These are phyloP conservation scores for Micropoecilia bifurca DNA, from an alignment of 2,797 vertebrate genomes.

Conservation along the genomic window DNA sequence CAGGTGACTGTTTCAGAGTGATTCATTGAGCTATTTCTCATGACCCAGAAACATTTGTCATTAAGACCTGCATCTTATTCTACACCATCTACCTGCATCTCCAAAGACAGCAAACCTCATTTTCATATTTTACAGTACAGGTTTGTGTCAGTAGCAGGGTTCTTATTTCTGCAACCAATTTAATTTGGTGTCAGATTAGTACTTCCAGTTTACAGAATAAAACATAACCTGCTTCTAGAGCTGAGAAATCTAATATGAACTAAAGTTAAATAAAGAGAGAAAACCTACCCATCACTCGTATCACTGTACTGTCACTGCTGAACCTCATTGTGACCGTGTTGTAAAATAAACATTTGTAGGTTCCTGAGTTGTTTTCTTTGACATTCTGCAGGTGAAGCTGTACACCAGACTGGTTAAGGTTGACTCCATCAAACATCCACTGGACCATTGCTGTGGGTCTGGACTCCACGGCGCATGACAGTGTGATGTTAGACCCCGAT, in stretches of 20 bases:
- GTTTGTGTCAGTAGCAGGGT: not conserved
- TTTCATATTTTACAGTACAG: not conserved
- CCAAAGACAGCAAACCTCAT: not conserved
- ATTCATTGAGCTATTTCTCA: not conserved
- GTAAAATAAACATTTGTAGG: constrained; percentile 69
- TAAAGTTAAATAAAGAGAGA: not conserved
- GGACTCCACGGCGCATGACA: constrained; percentile 73
- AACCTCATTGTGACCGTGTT: constrained; percentile 69
- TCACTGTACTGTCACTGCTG: constrained; percentile 21
- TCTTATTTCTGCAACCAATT: not conserved
- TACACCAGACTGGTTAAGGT: constrained; percentile 19
- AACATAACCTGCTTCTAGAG: not conserved
- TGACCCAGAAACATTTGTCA: not conserved
- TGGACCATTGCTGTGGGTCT: constrained; percentile 55
- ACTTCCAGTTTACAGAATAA: not conserved
- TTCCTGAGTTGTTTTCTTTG: constrained; percentile 52
- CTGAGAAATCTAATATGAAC: not conserved
- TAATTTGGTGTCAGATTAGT: not conserved
- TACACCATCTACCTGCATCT: not conserved
- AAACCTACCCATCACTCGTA: constrained; percentile 70
- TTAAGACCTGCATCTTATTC: not conserved
- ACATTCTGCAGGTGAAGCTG: constrained; percentile 43
- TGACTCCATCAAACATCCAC: constrained; percentile 63
- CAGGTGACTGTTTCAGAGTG: not conserved
- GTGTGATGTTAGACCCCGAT: constrained; percentile 64